These are phyloP conservation scores for Netelia melanura DNA, from an alignment of 2,888 invertebrate species.

Conservation along the genomic window DNA sequence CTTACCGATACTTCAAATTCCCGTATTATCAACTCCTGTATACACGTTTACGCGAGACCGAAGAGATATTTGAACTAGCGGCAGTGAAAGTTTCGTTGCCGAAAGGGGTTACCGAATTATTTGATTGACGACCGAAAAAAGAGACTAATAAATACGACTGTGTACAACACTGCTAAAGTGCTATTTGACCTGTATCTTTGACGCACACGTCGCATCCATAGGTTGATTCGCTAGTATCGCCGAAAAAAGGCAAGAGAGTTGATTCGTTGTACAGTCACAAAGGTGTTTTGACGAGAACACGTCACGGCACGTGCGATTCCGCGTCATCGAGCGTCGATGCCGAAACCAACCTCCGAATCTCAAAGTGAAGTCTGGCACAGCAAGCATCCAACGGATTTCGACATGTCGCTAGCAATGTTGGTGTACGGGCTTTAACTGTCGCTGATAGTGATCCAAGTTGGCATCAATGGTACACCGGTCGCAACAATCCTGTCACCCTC, in stretches of 20 bases:
- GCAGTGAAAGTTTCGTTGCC: background rate
- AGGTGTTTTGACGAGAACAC: background rate
- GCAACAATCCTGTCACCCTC: background rate
- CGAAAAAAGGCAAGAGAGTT: background rate
- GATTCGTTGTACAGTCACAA: background rate
- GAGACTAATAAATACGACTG: background rate
- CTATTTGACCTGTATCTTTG: background rate
- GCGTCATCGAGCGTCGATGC: conserved; percentile 14
- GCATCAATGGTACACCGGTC: conserved; percentile 33
- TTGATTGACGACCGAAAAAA: background rate
- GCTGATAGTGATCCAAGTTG: conserved; percentile 32
- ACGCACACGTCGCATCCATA: background rate
- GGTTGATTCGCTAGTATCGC: background rate
- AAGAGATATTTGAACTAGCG: too few species aligned
- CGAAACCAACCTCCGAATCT: conserved; percentile 29
- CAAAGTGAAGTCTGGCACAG: conserved; percentile 56
- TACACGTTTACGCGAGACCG: background rate
- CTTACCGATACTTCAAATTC: background rate
- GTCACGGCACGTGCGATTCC: conserved; percentile 17
- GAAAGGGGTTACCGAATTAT: background rate
- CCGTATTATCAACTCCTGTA: background rate
- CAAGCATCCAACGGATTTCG: conserved; percentile 46
- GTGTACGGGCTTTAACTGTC: background rate
- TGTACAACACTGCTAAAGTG: background rate
- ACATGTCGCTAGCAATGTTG: conserved; percentile 30